Base-by-base conservation (phyloP, 1,140 invertebrate genomes). In the Agrilus planipennis region DNA sequence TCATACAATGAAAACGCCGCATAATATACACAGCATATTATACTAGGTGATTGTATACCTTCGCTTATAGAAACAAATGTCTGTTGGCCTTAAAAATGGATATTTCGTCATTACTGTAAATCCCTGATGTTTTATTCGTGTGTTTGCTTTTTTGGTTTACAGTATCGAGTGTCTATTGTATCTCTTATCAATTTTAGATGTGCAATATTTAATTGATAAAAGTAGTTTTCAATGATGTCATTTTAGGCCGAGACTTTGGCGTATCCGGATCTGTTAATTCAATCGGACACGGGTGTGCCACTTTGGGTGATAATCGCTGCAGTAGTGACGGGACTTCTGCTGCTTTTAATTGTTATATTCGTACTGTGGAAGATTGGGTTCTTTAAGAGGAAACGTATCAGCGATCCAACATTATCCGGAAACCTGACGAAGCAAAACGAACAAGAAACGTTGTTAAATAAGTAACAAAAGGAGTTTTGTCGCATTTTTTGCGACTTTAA, bases 361-460 rank as follows among this genome's bases (percentile, higher is more conserved):
- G 61, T 79, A 3, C 58, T 92, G 16, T 88, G 84, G 77, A 89
- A 84, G 64, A 68, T 83, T 19, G 89, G 89, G 29, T 93, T 93
- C 71, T 93, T 93, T 66, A 89, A 89, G 58, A 58, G 83, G 38
- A 75, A 79, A 60, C 71, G 82, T 45, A 65, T 73, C 18, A 80
- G 81, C 6, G 84, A 89, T 61, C 79, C 79, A 1, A 89, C 84
- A 12, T 54, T 89, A 0, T 84, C 81, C 4, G 85, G 84, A 4
- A 89, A 87, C 61, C 61, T 88, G 17, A 77, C 83, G 57, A 86
- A 85, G 54, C 78, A 81, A 45, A 53, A 45, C 10, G 55, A 58
- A 45, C 48, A 35, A 10, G 48, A 58, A 38, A 49, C 41, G 18
- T 45, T 54, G 23, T 30, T 53, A 22, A 44, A 39, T 15, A 31